A percentile compares a stretch with the other conserved stretches of the same genome.
Evolutionary conservation across 2,888 invertebrate genomes (phyloP).

Genomic region (Diploptera punctata): DNA sequence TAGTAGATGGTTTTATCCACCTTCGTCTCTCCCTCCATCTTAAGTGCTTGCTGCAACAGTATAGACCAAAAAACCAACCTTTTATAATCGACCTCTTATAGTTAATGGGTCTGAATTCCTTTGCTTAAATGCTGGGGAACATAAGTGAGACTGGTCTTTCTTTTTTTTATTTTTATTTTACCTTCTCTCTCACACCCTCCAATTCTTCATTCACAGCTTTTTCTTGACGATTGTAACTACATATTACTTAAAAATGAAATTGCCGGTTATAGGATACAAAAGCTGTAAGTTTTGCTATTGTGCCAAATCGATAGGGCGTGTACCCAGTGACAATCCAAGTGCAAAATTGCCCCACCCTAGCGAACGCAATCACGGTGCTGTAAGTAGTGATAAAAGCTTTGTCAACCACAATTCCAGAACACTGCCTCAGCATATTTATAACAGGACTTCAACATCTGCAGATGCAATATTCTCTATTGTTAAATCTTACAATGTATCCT

Average conservation of each 20-base stretch:
- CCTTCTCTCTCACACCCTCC: neutral
- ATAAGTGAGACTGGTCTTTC: neutral
- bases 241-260: slow-evolving; percentile 13
- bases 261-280: neutral
- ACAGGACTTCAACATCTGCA: too few species aligned
- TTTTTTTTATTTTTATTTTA: neutral
- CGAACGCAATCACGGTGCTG: too few species aligned
- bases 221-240: slow-evolving; percentile 6
- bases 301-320: neutral
- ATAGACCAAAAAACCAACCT: neutral
- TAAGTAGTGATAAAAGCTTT: too few species aligned
- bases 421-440: too few species aligned
- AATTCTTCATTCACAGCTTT: too few species aligned
- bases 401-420: too few species aligned
- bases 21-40: neutral
- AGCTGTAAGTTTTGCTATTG: neutral
- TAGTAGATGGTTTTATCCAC: slow-evolving; percentile 16
- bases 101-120: slow-evolving; percentile 29
- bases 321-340: neutral
- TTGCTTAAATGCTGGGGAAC: neutral
- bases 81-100: slow-evolving; percentile 31
- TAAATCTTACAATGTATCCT: too few species aligned
- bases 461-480: too few species aligned
- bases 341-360: neutral
- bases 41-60: neutral